Conservation (phyloP, 2,797 vertebrate genomes). For the Neopelma chrysocephalum region DNA sequence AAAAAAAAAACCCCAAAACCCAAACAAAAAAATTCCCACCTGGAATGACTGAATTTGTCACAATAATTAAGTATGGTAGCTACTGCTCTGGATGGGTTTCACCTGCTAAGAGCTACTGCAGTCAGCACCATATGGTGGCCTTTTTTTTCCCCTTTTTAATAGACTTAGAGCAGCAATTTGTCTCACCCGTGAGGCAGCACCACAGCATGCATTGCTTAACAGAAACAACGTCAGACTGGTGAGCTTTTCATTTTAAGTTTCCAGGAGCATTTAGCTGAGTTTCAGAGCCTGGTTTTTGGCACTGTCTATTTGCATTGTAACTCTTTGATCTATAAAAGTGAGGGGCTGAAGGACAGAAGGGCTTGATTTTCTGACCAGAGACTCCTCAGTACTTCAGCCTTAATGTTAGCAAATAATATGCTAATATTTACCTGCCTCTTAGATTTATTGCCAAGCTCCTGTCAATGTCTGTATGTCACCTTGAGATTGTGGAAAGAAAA, state of each 20-base stretch:
- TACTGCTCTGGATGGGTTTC: constrained; percentile 69
- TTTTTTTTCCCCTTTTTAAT: constrained; percentile 63
- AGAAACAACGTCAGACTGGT: background rate
- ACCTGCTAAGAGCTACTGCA: constrained; percentile 77
- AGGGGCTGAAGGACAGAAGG: background rate
- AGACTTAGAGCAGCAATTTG: constrained; percentile 67
- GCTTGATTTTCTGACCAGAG: background rate
- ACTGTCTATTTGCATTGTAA: background rate
- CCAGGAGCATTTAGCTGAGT: constrained; percentile 7
- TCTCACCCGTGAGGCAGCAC: constrained; percentile 42
- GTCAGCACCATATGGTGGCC: constrained; percentile 73
- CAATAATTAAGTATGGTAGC: constrained; percentile 49
- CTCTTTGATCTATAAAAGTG: background rate
- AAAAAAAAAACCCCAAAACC: background rate
- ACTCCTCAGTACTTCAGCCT: background rate
- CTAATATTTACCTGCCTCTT: background rate
- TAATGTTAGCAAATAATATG: background rate
- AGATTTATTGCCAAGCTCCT: background rate
- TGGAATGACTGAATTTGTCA: constrained; percentile 48
- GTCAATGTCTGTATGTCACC: background rate
- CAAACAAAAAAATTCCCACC: background rate
- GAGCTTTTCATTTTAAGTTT: constrained; percentile 33
- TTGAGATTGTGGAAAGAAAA: background rate
- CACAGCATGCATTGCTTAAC: constrained; percentile 5
- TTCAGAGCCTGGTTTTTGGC: background rate